A percentile compares a stretch with the other conserved stretches of the same genome.
phyloP scores from a whole-genome alignment of 2,888 invertebrate species.

The Habroteleia sp. region DNA sequence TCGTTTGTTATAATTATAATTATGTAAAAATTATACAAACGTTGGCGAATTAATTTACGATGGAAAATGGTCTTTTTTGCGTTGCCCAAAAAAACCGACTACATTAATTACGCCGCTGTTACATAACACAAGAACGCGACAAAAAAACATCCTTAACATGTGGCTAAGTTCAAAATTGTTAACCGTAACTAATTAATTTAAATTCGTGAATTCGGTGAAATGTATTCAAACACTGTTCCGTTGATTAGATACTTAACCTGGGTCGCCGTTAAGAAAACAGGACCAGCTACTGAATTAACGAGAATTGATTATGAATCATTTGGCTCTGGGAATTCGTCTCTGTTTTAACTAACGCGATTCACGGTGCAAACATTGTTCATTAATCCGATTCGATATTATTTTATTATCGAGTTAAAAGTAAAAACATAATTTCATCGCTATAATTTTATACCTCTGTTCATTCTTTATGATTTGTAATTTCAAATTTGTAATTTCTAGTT shows the following conservation, averaged over 20 bases:
- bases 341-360: slow-evolving; percentile 26
- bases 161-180: slow-evolving; percentile 49
- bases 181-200: slow-evolving; percentile 57
- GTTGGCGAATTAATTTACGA: slow-evolving; percentile 43
- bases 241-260: slow-evolving; percentile 45
- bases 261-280: slow-evolving; percentile 37
- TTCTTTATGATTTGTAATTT: no score
- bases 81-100: slow-evolving; percentile 36
- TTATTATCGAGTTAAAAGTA: no score
- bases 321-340: slow-evolving; percentile 32
- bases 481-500: no score
- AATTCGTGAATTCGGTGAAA: slow-evolving; percentile 55
- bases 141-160: slow-evolving; percentile 34
- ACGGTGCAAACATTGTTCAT: slow-evolving; percentile 1
- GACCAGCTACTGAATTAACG: slow-evolving; percentile 50
- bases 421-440: no score
- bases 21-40: slow-evolving; percentile 53
- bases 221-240: slow-evolving; percentile 53
- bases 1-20: slow-evolving; percentile 41
- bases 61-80: slow-evolving; percentile 52
- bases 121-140: slow-evolving; percentile 33
- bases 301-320: slow-evolving; percentile 58
- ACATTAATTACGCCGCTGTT: slow-evolving; percentile 54
- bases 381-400: slow-evolving; percentile 2
- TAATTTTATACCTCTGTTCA: no score